Evolutionary conservation across 1,140 invertebrate species (phyloP).

Genomic region (Apis laboriosa): DNA sequence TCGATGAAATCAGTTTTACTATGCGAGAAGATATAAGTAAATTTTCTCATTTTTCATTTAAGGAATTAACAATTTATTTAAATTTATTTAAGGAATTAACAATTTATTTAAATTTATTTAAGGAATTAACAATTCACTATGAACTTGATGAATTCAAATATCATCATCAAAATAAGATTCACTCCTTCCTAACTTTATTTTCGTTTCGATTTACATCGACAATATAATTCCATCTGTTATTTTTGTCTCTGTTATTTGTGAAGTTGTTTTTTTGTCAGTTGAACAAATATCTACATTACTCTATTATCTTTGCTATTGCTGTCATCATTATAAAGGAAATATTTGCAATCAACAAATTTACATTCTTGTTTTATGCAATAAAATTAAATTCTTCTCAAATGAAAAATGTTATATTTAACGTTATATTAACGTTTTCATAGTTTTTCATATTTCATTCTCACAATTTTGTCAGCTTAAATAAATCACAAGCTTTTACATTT

Average conservation of each 20-base stretch:
- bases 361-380: background rate
- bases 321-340: too few relatives aligned
- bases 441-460: background rate
- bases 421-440: background rate
- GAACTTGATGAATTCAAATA: too few relatives aligned
- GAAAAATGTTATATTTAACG: background rate
- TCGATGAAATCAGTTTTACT: background rate
- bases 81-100: slow-evolving; percentile 14
- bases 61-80: slow-evolving; percentile 23
- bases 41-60: slow-evolving; percentile 21
- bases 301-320: slow-evolving; percentile 24
- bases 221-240: background rate
- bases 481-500: too few relatives aligned
- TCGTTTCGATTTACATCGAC: slow-evolving; percentile 14
- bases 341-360: too few relatives aligned
- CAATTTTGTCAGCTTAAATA: background rate
- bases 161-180: background rate
- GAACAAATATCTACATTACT: slow-evolving; percentile 2
- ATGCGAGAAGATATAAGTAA: background rate
- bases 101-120: slow-evolving; percentile 30
- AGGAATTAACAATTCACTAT: slow-evolving; percentile 20
- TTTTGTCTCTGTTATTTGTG: slow-evolving; percentile 23
- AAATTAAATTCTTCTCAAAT: slow-evolving; percentile 15
- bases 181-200: slow-evolving; percentile 6
- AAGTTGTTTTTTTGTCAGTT: slow-evolving; percentile 32